Evolutionary conservation across 2,797 vertebrate genomes (phyloP), one percentile per base, ranked within the genome.

Genomic region (Malurus leucopterus): DNA sequence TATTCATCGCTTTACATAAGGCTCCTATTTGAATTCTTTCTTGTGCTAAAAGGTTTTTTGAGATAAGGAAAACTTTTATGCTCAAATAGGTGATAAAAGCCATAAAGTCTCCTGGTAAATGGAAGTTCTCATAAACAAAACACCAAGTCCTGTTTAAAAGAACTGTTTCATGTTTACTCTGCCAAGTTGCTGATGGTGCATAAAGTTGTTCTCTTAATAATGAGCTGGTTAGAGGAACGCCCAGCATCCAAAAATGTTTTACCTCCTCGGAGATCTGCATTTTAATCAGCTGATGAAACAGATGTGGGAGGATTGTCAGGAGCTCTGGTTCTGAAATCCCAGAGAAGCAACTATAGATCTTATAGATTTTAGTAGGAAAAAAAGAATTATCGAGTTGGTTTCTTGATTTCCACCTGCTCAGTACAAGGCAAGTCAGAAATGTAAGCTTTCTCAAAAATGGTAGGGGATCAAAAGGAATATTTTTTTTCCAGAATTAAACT

Each of bases 221-320:
- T 43, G 89, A 87, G 79, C 30, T 93, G 84, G 72, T 55, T 70
- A 62, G 70, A 92, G 93, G 44, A 95, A 95, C 95, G 12, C 95
- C 94, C 94, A 68, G 89, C 89, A 78, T 55, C 93, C 90, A 86
- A 92, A 93, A 94, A 81, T 27, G 65, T 90, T 67, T 91, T 95
- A 55, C 93, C 82, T 86, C 55, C 76, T 62, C 90, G 38, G 76
- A 92, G 91, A 93, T 91, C 93, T 93, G 26, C 92, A 84, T 95
- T 95, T 89, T 61, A 93, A 95, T 95, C 93, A 86, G 63, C 89
- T 95, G 95, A 95, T 93, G 95, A 93, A 95, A 95, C 92, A 88
- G 89, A 92, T 91, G 93, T 94, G 93, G 95, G 94, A 93, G 95
- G 92, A 78, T 44, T 90, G 92, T 80, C 81, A 83, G 30, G 82